phyloP scores from a whole-genome alignment of 2,113 vertebrate species.

The Ammospiza nelsoni region DNA sequence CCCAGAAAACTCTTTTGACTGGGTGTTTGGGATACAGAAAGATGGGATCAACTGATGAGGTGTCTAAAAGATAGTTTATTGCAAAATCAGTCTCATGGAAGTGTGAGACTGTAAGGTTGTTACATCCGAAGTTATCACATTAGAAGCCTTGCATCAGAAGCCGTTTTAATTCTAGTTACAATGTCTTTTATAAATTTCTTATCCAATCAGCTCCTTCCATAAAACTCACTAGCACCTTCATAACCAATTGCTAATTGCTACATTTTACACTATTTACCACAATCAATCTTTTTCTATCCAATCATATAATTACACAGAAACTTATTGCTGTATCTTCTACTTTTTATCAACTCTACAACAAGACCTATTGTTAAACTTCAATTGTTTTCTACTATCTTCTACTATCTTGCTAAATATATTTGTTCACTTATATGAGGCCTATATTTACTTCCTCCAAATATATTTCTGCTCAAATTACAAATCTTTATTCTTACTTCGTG shows the following conservation, averaged over 20 bases:
- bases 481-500: neutral
- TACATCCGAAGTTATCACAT: neutral
- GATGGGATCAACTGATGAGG: neutral
- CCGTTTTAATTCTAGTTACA: neutral
- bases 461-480: neutral
- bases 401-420: neutral
- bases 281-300: neutral
- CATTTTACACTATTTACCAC: neutral
- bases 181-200: neutral
- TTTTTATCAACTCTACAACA: neutral
- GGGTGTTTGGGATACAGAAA: neutral
- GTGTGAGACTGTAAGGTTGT: neutral
- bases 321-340: neutral
- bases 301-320: neutral
- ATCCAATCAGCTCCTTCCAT: neutral
- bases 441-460: neutral
- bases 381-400: neutral
- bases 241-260: neutral
- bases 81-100: neutral
- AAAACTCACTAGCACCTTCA: neutral
- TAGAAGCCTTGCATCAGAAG: neutral
- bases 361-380: neutral
- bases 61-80: neutral
- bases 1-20: neutral
- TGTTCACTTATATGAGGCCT: neutral